Base-by-base conservation (phyloP, 2,888 invertebrate genomes). In the Pachycephus smyrnensis region DNA sequence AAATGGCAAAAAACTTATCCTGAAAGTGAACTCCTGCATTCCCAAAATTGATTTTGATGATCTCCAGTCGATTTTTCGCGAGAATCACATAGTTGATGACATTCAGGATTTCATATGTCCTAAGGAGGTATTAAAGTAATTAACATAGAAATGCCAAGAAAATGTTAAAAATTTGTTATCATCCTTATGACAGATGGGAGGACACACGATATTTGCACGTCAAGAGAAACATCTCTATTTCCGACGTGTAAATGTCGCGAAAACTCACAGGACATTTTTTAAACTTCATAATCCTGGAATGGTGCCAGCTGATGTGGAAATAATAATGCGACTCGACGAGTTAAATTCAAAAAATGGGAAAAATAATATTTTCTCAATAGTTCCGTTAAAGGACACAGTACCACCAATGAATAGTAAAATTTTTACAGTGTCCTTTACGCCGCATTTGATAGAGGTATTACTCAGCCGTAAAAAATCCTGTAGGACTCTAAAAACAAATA, bases 11-110 rank as follows among this genome's bases (percentile, higher is more conserved):
- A 91, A 90, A 3, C 84, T 94, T 0, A 92, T 84, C 69, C 85
- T 95, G 11, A 91, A 92, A 2, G 94, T 93, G 3, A 92, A 92
- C 30, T 94, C 94, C 33, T 93, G 93, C n/a, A 90, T 94, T 85
- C 94, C 95, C 0, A 90, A 90, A 12, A 86, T 95, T 77, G 93
- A 94, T 86, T 93, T 94, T 78, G 91, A 92, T 87, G 93, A 94
- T 86, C 87, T 93, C 33, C 92, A 93, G 76, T 92, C 92, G 3
- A 94, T 95, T 1, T 95, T 95, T 86, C 92, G 92, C 80, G 94
- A 94, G 87, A 94, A 94, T 84, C 92, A 93, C 32, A 92, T 95
- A 79, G 93, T 94, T 1, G 92, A 94, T 84, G 92, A 90, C 77
- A 84, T 93, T 74, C 86, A 91, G 0, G 93, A 94, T 80, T 93